phyloP scores from a whole-genome alignment of 2,888 invertebrate genomes.

The Linnaemya tessellans region DNA sequence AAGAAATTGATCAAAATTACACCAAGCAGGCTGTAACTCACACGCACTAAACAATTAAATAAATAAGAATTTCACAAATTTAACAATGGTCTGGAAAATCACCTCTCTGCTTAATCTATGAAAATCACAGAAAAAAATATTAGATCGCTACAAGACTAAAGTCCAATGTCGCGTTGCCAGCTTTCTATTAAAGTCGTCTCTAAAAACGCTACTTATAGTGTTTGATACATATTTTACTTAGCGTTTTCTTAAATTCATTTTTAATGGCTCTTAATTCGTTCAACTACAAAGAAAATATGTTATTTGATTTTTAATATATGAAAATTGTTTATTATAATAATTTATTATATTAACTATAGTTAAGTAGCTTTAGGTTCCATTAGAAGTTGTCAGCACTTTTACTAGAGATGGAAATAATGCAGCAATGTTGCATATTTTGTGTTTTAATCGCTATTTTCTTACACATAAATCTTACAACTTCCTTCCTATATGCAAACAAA shows the following conservation, averaged over 20 bases:
- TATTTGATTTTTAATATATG: too few species aligned
- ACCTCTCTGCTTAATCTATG: conserved; percentile 34
- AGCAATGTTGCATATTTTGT: too few species aligned
- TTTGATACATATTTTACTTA: neutral
- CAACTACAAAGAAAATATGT: too few species aligned
- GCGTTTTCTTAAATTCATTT: neutral
- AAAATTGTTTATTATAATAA: too few species aligned
- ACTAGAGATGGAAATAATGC: too few species aligned
- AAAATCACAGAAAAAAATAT: conserved; percentile 30
- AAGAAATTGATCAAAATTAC: conserved; percentile 11
- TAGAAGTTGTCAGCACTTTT: too few species aligned
- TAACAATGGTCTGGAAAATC: conserved; percentile 12
- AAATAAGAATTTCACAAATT: neutral
- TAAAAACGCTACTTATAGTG: neutral
- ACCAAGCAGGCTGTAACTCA: conserved; percentile 35
- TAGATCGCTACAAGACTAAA: conserved; percentile 63
- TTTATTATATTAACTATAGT: too few species aligned
- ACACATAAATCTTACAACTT: too few species aligned
- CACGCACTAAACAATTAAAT: neutral
- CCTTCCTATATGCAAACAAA: too few species aligned
- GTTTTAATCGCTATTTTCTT: too few species aligned
- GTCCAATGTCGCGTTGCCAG: conserved; percentile 59
- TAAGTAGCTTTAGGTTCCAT: too few species aligned
- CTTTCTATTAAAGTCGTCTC: neutral
- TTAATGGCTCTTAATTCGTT: too few species aligned